Percentiles rank a stretch among this genome's conserved stretches.
phyloP scores from a whole-genome alignment of 2,888 invertebrate genomes.

The Leptopilina drosophilae region DNA sequence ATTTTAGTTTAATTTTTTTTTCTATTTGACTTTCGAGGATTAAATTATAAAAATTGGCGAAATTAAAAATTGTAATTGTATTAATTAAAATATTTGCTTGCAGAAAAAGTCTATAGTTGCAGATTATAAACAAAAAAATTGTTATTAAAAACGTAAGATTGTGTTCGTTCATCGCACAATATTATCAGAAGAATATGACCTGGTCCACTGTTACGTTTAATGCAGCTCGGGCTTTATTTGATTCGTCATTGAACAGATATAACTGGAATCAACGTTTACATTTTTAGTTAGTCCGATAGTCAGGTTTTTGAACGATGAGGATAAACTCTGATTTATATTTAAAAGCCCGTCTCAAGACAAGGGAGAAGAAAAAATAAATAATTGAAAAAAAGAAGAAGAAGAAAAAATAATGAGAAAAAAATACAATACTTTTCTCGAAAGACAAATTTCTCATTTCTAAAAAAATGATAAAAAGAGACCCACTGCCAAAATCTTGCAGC shows the following conservation, averaged over 20 bases:
- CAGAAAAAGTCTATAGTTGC: background rate
- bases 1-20: too few species aligned
- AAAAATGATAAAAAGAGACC: background rate
- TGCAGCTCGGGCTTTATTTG: too few species aligned
- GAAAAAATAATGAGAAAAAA: background rate
- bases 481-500: background rate
- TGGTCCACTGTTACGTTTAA: slow-evolving; percentile 25
- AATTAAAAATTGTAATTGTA: background rate
- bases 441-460: too few species aligned
- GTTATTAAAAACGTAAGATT: background rate
- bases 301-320: background rate
- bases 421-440: too few species aligned
- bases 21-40: too few species aligned
- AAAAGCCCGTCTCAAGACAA: background rate
- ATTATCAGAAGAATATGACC: slow-evolving; percentile 5
- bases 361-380: background rate
- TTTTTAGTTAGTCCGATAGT: background rate
- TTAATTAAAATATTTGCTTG: background rate
- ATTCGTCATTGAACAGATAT: background rate
- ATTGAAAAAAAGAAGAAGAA: background rate
- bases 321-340: background rate
- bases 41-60: too few species aligned
- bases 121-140: slow-evolving; percentile 1
- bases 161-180: background rate
- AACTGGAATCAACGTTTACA: background rate